These are phyloP conservation scores for Coilia nasus DNA, from an alignment of 2,797 vertebrate genomes.

Conservation along the genomic window DNA sequence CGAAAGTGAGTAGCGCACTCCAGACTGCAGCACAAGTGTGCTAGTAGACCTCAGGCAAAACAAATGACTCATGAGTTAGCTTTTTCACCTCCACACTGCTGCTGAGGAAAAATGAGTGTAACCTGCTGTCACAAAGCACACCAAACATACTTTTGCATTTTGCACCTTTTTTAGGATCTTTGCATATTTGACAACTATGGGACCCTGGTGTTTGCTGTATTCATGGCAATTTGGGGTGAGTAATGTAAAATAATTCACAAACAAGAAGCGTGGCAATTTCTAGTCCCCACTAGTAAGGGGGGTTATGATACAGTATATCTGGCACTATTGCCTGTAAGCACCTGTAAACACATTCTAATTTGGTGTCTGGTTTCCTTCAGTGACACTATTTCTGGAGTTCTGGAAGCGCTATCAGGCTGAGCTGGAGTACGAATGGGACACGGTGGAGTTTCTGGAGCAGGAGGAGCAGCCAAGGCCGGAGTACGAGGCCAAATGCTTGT, in stretches of 20 bases:
- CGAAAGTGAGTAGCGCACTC: constrained; percentile 77
- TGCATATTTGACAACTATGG: constrained; percentile 96
- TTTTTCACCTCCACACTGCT: background rate
- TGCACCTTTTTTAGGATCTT: constrained; percentile 84
- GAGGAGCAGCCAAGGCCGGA: constrained; percentile 87
- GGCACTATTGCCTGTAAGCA: background rate
- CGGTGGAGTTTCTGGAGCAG: constrained; percentile 88
- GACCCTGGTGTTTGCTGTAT: constrained; percentile 92
- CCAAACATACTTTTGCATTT: background rate
- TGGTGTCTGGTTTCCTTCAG: constrained; percentile 61
- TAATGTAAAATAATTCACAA: background rate
- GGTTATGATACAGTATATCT: background rate
- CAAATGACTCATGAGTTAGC: background rate
- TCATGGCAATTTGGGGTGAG: constrained; percentile 97
- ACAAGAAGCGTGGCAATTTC: background rate
- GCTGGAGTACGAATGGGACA: constrained; percentile 93
- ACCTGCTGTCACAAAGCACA: background rate
- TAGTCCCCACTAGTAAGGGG: background rate
- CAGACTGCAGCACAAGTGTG: background rate
- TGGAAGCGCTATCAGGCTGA: constrained; percentile 92
- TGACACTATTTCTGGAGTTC: constrained; percentile 92
- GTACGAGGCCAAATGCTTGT: constrained; percentile 86
- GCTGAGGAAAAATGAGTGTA: background rate
- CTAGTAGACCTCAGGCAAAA: background rate
- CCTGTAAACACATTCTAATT: background rate